These are phyloP conservation scores for Leptinotarsa undecemlineata DNA, from an alignment of 1,140 invertebrate genomes.

Conservation along the genomic window DNA sequence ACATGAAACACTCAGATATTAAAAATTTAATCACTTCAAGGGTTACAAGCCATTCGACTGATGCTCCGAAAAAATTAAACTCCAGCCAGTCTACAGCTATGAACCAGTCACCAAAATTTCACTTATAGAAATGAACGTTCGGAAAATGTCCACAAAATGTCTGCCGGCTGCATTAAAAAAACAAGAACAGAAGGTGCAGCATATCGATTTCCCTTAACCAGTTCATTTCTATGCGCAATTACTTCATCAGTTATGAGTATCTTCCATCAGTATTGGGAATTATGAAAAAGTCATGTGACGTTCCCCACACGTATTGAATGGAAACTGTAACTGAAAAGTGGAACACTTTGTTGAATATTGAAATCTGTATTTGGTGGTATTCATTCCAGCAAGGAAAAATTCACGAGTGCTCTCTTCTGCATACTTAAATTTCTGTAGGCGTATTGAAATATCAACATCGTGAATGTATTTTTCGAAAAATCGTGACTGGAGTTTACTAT, in stretches of 20 bases:
- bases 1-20: no score
- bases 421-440: slow-evolving; percentile 7
- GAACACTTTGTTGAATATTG: slow-evolving; percentile 31
- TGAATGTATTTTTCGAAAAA: neutral
- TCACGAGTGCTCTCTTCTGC: neutral
- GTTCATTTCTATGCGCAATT: neutral
- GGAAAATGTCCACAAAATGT: no score
- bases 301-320: slow-evolving; percentile 11
- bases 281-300: neutral
- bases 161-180: no score
- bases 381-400: slow-evolving; percentile 6
- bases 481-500: no score
- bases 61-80: no score
- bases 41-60: no score
- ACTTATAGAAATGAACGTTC: no score
- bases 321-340: slow-evolving; percentile 23
- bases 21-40: no score
- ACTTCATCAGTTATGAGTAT: slow-evolving; percentile 3
- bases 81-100: no score
- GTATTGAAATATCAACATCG: neutral
- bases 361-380: slow-evolving; percentile 13
- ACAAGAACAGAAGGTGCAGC: neutral
- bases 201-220: neutral
- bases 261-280: neutral
- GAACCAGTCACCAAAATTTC: no score